A percentile compares a stretch with the other conserved stretches of the same genome.
These are phyloP conservation scores for Corvus cornix DNA, from an alignment of 2,113 vertebrate species.

Conservation along the genomic window DNA sequence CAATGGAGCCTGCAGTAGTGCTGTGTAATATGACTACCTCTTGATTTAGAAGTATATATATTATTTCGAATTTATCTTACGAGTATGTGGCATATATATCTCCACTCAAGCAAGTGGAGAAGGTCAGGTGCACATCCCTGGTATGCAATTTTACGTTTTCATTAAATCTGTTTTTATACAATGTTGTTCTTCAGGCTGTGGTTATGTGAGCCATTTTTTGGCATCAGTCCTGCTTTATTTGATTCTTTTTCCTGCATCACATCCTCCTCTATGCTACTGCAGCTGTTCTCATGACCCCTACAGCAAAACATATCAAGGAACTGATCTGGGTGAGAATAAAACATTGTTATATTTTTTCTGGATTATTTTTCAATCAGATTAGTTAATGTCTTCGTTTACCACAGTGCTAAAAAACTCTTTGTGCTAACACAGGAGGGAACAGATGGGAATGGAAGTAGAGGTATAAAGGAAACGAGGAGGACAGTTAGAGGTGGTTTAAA, in stretches of 20 bases:
- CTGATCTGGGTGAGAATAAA: neutral
- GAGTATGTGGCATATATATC: neutral
- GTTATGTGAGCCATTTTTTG: neutral
- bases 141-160: neutral
- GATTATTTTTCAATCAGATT: neutral
- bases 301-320: neutral
- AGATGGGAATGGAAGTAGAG: neutral
- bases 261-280: neutral
- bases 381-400: neutral
- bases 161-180: neutral
- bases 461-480: neutral
- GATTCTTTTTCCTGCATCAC: neutral
- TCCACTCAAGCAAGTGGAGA: neutral
- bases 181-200: neutral
- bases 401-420: neutral
- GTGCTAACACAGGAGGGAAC: neutral
- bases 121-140: neutral
- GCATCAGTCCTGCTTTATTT: neutral
- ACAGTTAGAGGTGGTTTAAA: neutral
- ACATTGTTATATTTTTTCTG: neutral
- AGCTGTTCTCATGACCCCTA: neutral
- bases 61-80: neutral
- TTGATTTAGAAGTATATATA: neutral
- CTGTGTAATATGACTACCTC: neutral
- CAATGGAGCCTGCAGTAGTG: neutral